Percentiles rank a stretch among this genome's conserved stretches.
Evolutionary conservation across 2,797 vertebrate species (phyloP).

Genomic region (Amniataba percoides): DNA sequence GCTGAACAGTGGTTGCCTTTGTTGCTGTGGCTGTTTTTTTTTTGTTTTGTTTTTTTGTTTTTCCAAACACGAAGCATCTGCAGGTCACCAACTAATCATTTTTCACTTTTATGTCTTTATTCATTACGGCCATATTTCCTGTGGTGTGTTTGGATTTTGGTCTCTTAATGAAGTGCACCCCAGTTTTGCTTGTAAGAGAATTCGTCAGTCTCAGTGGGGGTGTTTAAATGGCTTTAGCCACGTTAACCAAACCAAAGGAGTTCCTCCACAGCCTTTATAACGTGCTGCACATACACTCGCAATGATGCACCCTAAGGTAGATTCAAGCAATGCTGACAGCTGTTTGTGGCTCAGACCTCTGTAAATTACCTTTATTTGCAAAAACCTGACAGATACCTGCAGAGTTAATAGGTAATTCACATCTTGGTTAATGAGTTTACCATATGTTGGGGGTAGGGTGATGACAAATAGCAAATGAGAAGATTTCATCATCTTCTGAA

Average conservation of each 20-base stretch:
- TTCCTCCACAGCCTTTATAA: constrained; percentile 16
- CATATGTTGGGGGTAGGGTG: constrained; percentile 38
- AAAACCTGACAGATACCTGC: constrained; percentile 51
- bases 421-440: constrained; percentile 53
- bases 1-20: neutral
- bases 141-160: neutral
- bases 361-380: constrained; percentile 48
- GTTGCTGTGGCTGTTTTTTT: neutral
- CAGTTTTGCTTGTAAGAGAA: constrained; percentile 21
- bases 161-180: constrained; percentile 20
- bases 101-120: neutral
- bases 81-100: constrained; percentile 6
- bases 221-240: constrained; percentile 41
- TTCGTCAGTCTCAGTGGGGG: neutral
- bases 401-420: constrained; percentile 49
- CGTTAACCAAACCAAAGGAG: constrained; percentile 32
- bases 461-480: constrained; percentile 40
- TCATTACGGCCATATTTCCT: neutral
- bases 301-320: constrained; percentile 40
- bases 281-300: constrained; percentile 19
- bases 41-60: too few species aligned
- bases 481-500: constrained; percentile 42
- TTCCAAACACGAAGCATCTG: neutral
- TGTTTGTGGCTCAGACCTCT: constrained; percentile 14
- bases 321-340: constrained; percentile 42